phyloP scores from a whole-genome alignment of 2,888 invertebrate species.

The Norana najaformis region DNA sequence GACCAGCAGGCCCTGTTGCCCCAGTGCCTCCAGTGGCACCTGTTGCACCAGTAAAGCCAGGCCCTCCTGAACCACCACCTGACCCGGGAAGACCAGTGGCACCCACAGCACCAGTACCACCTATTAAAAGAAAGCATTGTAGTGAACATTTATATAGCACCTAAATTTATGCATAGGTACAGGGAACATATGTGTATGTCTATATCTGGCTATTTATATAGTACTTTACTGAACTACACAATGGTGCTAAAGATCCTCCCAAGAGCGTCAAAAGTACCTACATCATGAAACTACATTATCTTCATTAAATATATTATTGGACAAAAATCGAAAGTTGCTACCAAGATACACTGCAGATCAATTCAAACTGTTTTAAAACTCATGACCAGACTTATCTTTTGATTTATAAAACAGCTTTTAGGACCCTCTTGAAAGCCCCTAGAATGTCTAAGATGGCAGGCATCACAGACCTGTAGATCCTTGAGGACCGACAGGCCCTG shows the following conservation, averaged over 20 bases:
- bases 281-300: background rate
- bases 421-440: background rate
- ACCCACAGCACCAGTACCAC: conserved; percentile 10
- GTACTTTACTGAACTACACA: no score
- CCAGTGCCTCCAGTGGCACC: conserved; percentile 33
- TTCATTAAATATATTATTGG: background rate
- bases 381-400: background rate
- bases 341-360: background rate
- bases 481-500: conserved; percentile 28
- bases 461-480: conserved; percentile 7
- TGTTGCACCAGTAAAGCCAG: conserved; percentile 25
- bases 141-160: background rate
- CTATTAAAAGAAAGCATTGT: background rate
- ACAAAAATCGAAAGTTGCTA: background rate
- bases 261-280: no score
- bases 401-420: background rate
- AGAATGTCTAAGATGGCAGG: no score
- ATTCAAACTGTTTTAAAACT: background rate
- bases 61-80: conserved; percentile 24
- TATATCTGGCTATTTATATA: no score
- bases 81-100: conserved; percentile 23
- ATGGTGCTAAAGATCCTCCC: no score
- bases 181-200: background rate
- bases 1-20: conserved; percentile 31
- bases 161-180: background rate